These are phyloP conservation scores for Phrynocephalus forsythii DNA, from an alignment of 2,797 vertebrate species.

Conservation along the genomic window DNA sequence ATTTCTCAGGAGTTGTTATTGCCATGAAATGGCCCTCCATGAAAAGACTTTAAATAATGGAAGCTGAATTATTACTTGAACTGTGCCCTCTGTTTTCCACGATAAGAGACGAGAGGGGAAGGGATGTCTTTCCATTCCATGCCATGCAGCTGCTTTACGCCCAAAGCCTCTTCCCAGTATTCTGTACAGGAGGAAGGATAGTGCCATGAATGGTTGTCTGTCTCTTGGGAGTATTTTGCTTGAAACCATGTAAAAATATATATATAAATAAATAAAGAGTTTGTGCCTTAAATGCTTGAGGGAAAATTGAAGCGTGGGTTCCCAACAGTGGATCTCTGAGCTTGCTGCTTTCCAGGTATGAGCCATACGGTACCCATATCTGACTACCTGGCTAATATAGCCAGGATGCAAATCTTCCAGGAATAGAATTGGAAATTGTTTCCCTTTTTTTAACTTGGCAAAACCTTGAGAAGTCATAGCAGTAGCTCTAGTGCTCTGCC, in stretches of 20 bases:
- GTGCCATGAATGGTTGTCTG: constrained; percentile 38
- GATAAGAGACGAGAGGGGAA: constrained; percentile 27
- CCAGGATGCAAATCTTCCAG: constrained; percentile 40
- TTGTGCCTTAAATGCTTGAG: constrained; percentile 71
- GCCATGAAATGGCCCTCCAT: constrained; percentile 65
- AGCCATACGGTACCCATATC: constrained; percentile 41
- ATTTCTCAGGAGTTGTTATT: constrained; percentile 61
- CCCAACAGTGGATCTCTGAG: constrained; percentile 47
- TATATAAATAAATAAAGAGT: constrained; percentile 62
- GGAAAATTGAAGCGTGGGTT: constrained; percentile 47
- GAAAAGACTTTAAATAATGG: constrained; percentile 57
- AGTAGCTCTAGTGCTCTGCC: constrained; percentile 53
- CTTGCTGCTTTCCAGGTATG: constrained; percentile 44
- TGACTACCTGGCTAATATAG: constrained; percentile 26
- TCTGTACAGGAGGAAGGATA: constrained; percentile 28
- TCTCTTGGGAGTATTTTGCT: constrained; percentile 50
- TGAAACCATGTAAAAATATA: constrained; percentile 64
- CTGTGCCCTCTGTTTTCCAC: constrained; percentile 46
- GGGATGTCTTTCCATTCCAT: constrained; percentile 15
- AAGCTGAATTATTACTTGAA: constrained; percentile 43
- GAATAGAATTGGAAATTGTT: constrained; percentile 47
- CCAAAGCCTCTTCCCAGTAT: constrained; percentile 43
- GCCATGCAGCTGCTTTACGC: constrained; percentile 34
- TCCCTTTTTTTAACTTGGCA: constrained; percentile 43
- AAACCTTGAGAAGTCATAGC: constrained; percentile 55